Evolutionary conservation across 2,797 vertebrate genomes (phyloP).

Genomic region (Sebastes hubbsi): DNA sequence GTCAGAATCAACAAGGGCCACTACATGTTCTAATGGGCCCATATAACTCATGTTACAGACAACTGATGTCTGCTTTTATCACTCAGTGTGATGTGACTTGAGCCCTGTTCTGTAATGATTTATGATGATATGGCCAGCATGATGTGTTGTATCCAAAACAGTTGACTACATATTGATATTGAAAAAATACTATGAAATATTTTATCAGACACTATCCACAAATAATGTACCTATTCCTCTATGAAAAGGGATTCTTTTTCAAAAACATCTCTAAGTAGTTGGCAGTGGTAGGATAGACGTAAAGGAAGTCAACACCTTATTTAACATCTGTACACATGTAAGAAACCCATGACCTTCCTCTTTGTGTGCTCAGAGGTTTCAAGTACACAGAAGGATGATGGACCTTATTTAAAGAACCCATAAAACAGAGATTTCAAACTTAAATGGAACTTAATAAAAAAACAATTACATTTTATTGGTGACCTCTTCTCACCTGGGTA

Average conservation of each 20-base stretch:
- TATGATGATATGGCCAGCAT: neutral
- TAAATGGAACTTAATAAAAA: neutral
- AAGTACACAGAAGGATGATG: neutral
- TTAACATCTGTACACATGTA: neutral
- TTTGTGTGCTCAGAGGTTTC: neutral
- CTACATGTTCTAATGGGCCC: constrained; percentile 44
- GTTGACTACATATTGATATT: neutral
- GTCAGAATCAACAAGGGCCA: constrained; percentile 59
- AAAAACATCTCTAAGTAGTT: neutral
- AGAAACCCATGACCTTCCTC: neutral
- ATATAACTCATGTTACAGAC: constrained; percentile 60
- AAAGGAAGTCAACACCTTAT: neutral
- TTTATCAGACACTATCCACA: neutral
- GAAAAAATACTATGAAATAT: neutral
- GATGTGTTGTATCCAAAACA: neutral
- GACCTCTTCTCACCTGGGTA: neutral
- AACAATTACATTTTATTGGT: neutral
- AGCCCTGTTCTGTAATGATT: constrained; percentile 11
- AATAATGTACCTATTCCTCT: neutral
- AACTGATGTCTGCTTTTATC: constrained; percentile 48
- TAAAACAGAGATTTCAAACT: neutral
- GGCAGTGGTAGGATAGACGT: neutral
- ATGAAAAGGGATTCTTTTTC: neutral
- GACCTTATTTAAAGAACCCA: neutral
- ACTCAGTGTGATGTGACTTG: neutral